Base-by-base conservation (phyloP, 2,888 invertebrate species). In the Hydrotaea cyrtoneurina region DNA sequence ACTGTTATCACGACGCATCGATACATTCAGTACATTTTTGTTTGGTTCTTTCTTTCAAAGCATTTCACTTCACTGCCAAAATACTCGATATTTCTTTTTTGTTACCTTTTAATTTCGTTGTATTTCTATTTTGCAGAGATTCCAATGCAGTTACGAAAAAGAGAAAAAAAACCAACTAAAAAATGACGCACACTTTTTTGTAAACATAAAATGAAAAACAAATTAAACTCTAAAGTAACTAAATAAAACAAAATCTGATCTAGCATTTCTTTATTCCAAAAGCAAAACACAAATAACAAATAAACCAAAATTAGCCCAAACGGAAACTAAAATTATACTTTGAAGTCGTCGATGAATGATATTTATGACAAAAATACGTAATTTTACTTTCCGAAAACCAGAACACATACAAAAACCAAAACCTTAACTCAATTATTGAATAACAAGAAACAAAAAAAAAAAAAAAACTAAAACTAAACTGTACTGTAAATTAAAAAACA, bases 151-250 rank as follows among this genome's bases (percentile, higher is more conserved):
- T 73, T 76, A 66, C 46, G 17, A 72, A 80, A 7, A 31, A 31
- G 7, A 31, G 53, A 78, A 46, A 31, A 59, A 13, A 62, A 78
- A 46, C 69, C 17, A 10, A 83, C 76, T 59, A 80, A 85, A 66
- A 75, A 50, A 78, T 80, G 62, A 83, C 81, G 84, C 84, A 85
- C 84, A 85, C 66, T 81, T 84, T 74, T 53, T 64, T 19, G 36
- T 82, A 81, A 86, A 87, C 85, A 78, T 31, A 31, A 82, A 86
- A 87, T 39, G 10, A 31, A 57, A 57, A 50, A 80, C 87, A 57
- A 50, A 80, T 87, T 86, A 86, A 86, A 87, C 86, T 86, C 39
- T 39, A 87, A 88, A 87, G 87, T 31, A 64, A 76, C 39, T 62
- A 82, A 80, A 77, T 66, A 82, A 82, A 62, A 88, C 62, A 80